Conservation (phyloP, 1,140 invertebrate genomes). For the Platyscapa corneri region DNA sequence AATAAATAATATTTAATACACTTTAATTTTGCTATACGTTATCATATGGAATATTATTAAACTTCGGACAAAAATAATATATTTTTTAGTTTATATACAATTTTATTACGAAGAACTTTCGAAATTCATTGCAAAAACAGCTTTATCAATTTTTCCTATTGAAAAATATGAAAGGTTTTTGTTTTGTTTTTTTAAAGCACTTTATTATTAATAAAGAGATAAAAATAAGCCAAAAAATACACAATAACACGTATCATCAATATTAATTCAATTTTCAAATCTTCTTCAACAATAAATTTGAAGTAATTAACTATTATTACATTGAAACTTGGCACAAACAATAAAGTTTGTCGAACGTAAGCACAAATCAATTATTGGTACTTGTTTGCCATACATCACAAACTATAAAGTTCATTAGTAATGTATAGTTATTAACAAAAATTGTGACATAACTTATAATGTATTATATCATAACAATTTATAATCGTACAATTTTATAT, state of each 20-base stretch:
- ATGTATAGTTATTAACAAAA: not conserved
- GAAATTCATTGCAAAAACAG: too few species aligned
- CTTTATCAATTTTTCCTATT: too few species aligned
- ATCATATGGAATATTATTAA: too few species aligned
- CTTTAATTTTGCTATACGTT: too few species aligned
- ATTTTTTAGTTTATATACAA: too few species aligned
- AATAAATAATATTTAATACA: too few species aligned
- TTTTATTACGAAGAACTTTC: too few species aligned
- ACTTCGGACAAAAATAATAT: too few species aligned
- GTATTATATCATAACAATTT: too few species aligned
- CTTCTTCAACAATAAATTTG: not conserved
- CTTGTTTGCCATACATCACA: not conserved
- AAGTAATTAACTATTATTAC: not conserved
- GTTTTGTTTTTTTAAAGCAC: not conserved
- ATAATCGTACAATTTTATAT: not conserved
- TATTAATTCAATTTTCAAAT: not conserved
- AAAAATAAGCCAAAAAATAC: not conserved
- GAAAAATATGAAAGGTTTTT: too few species aligned
- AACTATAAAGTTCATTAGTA: not conserved
- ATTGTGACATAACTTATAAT: not conserved
- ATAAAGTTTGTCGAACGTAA: not conserved
- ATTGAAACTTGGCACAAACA: not conserved
- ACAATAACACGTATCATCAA: not conserved
- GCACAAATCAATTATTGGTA: not conserved
- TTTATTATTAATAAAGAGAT: not conserved